Evolutionary conservation across 2,888 invertebrate genomes (phyloP), one percentile per base, ranked within the genome.

Genomic region (Lycaena phlaeas): DNA sequence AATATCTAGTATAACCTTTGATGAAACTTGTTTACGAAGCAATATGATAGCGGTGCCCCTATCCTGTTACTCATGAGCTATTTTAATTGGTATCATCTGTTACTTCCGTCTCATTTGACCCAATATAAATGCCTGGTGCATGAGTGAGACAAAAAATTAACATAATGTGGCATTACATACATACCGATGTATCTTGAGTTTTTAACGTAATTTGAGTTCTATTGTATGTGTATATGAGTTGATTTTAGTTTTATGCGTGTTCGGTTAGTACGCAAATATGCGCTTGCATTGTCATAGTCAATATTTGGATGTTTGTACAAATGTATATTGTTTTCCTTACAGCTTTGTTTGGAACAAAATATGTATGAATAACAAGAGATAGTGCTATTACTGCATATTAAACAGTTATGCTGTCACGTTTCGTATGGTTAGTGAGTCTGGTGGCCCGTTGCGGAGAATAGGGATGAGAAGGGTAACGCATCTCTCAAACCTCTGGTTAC

Each of bases 201-300:
- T 14, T 30, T 14, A 11, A 27, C 17, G 27, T 43, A 43, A 41
- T 28, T 41, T 14, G 34, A 9, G 30, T 40, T 34, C 39, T 45
- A 4, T 4, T 1, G 17, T 10, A 9, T 36, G 38, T 27, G 25
- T 22, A 41, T 49, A 49, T 18, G 38, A 44, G 26, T 43, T 15
- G 48, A 42, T 44, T 45, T 46, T 9, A 11, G 29, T 40, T 39
- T 27, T 38, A 41, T 41, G 38, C 14, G 41, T 30, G 43, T 50
- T 27, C 12, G 22, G 48, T 42, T 53, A 52, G 53, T 50, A 50
- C 51, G 57, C 46, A 56, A 57, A 56, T 56, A 51, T 46, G 48
- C 50, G 29, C 53, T 59, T 58, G 65, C 57, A 51, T 46, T 38
- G 46, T 47, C 45, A 52, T 47, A 53, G 10, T 31, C 22, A 9